Base-by-base conservation (phyloP, 2,888 invertebrate species). In the Leptinotarsa haldemani region DNA sequence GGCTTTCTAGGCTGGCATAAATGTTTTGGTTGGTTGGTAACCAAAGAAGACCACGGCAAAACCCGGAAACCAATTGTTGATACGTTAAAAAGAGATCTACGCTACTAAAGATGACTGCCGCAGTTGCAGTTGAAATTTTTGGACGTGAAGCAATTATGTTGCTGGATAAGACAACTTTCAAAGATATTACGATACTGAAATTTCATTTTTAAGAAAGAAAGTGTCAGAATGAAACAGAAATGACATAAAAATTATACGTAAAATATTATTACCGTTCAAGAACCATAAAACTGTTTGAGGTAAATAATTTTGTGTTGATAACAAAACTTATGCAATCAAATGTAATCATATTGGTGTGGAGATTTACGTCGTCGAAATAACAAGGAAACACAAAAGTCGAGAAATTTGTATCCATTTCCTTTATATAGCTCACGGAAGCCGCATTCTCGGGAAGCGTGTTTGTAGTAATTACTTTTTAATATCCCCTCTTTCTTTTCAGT, bases 401-500 rank as follows among this genome's bases (percentile, higher is more conserved):
- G 61, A 61, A 61, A 61, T 61, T 61, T 18, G 61, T 61, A 40
- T 61, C 7, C 61, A 61, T 61, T 61, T 61, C 18, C 40, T 61
- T 61, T 30, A 61, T 61, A 40, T 61, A 30, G 61, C 61, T 40
- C 61, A 61, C 61, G 61, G 61, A 61, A 61, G 30, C 61, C 61
- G 61, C 61, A 40, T 61, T 61, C 40, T 40, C 30, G 61, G 25
- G 30, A n/a, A 61, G 40, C 61, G 61, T 61, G 61, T 61, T 61
- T 18, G 30, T 61, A 16, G 61, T 61, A 61, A 61, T 61, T 61
- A 61, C 61, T 61, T 61, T 61, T 61, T 61, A 61, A 61, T 61
- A 61, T 61, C 61, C 56, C 61, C 30, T 40, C n/a, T 61, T 61
- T 61, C 61, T 61, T 61, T n/a, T 61, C n/a, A 61, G 61, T 61